A percentile compares a stretch with the other conserved stretches of the same genome.
Conservation (phyloP, 2,113 vertebrate genomes). For the Hyperoodon ampullatus region DNA sequence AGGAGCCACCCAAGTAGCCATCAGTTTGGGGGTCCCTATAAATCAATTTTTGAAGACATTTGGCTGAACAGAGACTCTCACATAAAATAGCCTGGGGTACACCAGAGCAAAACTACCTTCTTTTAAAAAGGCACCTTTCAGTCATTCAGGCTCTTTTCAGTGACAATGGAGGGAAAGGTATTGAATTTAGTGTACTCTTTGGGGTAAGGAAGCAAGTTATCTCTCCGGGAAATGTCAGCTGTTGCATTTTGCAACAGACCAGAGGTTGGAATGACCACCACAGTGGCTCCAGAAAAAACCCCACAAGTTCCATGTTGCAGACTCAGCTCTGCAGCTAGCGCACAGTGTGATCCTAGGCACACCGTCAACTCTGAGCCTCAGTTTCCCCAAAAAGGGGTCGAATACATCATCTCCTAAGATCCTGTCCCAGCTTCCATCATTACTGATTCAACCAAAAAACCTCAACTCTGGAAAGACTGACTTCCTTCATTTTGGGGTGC, state of each 20-base stretch:
- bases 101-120: neutral
- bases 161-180: neutral
- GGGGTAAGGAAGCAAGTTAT: neutral
- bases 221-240: neutral
- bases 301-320: neutral
- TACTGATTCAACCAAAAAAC: neutral
- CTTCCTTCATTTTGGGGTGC: neutral
- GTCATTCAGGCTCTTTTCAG: neutral
- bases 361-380: neutral
- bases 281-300: neutral
- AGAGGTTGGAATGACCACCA: neutral
- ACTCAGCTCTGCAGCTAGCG: neutral
- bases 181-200: neutral
- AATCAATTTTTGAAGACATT: neutral
- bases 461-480: constrained; percentile 17
- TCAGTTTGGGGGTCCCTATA: neutral
- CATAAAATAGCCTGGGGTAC: neutral
- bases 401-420: neutral
- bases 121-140: neutral
- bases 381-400: neutral
- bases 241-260: neutral
- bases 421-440: neutral
- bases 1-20: neutral
- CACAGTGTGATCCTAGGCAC: neutral
- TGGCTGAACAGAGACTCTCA: neutral